These are phyloP conservation scores for Ptychobarbus kaznakovi DNA, from an alignment of 2,797 vertebrate species.

Conservation along the genomic window DNA sequence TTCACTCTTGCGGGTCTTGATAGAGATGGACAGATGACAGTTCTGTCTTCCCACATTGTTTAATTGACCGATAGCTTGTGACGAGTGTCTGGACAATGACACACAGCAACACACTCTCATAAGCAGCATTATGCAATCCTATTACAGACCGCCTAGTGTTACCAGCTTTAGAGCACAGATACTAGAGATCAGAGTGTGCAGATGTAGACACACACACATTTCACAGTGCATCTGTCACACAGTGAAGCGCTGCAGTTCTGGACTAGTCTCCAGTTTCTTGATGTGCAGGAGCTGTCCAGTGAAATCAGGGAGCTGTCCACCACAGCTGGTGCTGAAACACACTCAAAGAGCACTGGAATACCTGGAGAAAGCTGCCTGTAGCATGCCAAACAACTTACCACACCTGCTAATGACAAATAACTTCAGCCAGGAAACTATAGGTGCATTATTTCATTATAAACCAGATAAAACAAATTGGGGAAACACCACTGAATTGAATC, in stretches of 20 bases:
- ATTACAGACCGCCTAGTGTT: slow-evolving; percentile 18
- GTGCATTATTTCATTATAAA: background rate
- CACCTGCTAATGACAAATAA: background rate
- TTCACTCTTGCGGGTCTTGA: slow-evolving; percentile 1
- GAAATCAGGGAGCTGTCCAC: slow-evolving; percentile 38
- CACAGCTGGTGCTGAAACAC: slow-evolving; percentile 17
- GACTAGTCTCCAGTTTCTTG: slow-evolving; percentile 7
- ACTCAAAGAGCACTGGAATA: background rate
- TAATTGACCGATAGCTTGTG: slow-evolving; percentile 23
- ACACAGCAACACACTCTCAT: background rate
- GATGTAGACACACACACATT: slow-evolving; percentile 4
- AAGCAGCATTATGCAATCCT: slow-evolving; percentile 30
- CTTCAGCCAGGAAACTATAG: background rate
- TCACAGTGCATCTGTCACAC: slow-evolving; percentile 9
- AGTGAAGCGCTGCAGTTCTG: background rate
- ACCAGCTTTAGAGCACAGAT: slow-evolving; percentile 18
- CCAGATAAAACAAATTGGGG: background rate
- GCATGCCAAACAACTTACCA: background rate
- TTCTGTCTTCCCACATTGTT: slow-evolving; percentile 20
- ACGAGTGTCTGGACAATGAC: slow-evolving; percentile 18
- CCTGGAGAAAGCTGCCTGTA: background rate
- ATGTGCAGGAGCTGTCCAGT: slow-evolving; percentile 3
- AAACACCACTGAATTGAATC: too few relatives aligned
- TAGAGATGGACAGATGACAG: slow-evolving; percentile 38
- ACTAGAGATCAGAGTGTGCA: slow-evolving; percentile 14